Percentiles rank a stretch among this genome's conserved stretches.
phyloP scores from a whole-genome alignment of 2,888 invertebrate species.

The Heliconius aoede region DNA sequence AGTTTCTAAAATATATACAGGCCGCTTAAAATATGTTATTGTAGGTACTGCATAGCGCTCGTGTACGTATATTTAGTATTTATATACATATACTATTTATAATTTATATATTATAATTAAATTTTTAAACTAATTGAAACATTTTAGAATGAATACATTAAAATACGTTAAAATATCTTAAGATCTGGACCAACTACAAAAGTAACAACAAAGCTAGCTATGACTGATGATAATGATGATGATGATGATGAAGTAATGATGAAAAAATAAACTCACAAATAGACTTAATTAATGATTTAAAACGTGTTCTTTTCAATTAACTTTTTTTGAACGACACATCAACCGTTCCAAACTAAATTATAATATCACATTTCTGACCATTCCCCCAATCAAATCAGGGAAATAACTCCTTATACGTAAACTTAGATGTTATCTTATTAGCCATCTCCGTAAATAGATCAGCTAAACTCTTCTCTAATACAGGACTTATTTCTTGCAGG shows the following conservation, averaged over 20 bases:
- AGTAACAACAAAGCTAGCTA: neutral
- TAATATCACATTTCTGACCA: conserved; percentile 33
- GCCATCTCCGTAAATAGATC: conserved; percentile 88
- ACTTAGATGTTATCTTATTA: conserved; percentile 87
- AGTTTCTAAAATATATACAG: neutral
- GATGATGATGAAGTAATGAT: neutral
- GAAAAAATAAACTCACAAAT: neutral
- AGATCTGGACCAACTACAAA: neutral
- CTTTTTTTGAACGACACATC: neutral
- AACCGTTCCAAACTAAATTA: conserved; percentile 1
- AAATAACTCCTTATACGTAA: conserved; percentile 88
- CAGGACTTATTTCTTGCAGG: conserved; percentile 87
- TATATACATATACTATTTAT: conserved; percentile 17
- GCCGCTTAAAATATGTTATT: neutral
- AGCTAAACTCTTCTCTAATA: conserved; percentile 85
- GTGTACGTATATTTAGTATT: neutral
- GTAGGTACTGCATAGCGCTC: conserved; percentile 36
- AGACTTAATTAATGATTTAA: neutral
- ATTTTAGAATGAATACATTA: neutral
- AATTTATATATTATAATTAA: neutral
- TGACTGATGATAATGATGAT: neutral
- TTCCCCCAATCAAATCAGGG: conserved; percentile 66
- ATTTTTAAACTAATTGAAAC: conserved; percentile 4
- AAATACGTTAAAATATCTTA: neutral
- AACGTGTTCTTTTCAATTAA: neutral